Evolutionary conservation across 2,797 vertebrate species (phyloP), one percentile per base, ranked within the genome.

Genomic region (Emys orbicularis): DNA sequence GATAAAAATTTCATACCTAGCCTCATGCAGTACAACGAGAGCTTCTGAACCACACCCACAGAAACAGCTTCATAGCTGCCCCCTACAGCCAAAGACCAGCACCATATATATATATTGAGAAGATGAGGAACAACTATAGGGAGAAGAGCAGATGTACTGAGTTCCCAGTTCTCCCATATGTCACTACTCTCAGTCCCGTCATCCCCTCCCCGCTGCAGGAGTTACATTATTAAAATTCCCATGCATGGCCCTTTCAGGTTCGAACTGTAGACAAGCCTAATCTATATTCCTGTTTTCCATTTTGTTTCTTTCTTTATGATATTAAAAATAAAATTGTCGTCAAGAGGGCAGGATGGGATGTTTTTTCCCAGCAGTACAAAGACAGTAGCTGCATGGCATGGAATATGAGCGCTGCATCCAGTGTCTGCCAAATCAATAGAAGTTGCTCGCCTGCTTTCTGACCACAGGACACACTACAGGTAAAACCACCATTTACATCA

Each of bases 191-290:
- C 88, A 92, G 77, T 37, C 50, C 83, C 87, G 23, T 37, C 56
- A n/a, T 92, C 56, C 90, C 90, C 59, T 92, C 44, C 79, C 94
- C 5, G 84, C 94, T 90, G 89, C 84, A 96, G 90, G 68, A 94
- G 80, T 13, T 94, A 56, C 37, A 74, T 84, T 82, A 83, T 87
- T 95, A 90, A 84, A 93, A 74, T 86, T 94, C 65, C 74, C 74
- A 86, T 18, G 88, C 84, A 90, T 90, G 94, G 84, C 9, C 59
- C 23, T 88, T 95, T 89, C 52, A 61, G 84, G 80, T 52, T 88
- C 65, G 92, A 95, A 96, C 94, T 80, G 31, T 27, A 94, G 90
- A 92, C 44, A 89, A 94, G 93, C 61, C 49, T 85, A 83, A 49
- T 10, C 56, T 84, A 92, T 23, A 94, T 82, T 92, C 37, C 81